These are phyloP conservation scores for Nomada flava DNA, from an alignment of 2,888 invertebrate genomes.

Conservation along the genomic window DNA sequence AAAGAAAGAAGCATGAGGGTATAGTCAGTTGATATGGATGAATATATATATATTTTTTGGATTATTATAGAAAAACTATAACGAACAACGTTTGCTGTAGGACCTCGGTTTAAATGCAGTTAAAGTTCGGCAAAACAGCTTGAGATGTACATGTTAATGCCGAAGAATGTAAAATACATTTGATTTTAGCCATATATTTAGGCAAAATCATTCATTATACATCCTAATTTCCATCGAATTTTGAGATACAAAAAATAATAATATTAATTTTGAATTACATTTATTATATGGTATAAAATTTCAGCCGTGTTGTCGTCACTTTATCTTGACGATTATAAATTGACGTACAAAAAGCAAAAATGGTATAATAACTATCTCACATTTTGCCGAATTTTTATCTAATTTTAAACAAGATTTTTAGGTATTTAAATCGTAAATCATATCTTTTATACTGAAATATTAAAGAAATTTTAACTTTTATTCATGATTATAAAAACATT, in stretches of 20 bases:
- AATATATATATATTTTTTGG: conserved; percentile 55
- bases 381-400: conserved; percentile 46
- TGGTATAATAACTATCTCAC: background rate
- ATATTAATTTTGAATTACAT: background rate
- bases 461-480: conserved; percentile 69
- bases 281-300: background rate
- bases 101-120: conserved; percentile 38
- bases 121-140: conserved; percentile 37
- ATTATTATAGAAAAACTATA: conserved; percentile 56
- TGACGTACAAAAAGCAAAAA: too few relatives aligned
- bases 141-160: background rate
- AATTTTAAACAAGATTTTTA: conserved; percentile 38
- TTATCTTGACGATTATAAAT: background rate
- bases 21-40: conserved; percentile 60
- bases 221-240: background rate
- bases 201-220: background rate
- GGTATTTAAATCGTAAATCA: conserved; percentile 53
- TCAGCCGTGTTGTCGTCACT: background rate
- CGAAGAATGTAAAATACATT: background rate
- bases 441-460: conserved; percentile 69
- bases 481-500: conserved; percentile 68
- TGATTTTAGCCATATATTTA: background rate
- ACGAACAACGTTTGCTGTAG: conserved; percentile 34
- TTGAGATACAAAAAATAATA: background rate
- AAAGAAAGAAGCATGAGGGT: conserved; percentile 47